A percentile compares a stretch with the other conserved stretches of the same genome.
These are phyloP conservation scores for Amphibalanus amphitrite DNA, from an alignment of 1,140 invertebrate genomes.

Conservation along the genomic window DNA sequence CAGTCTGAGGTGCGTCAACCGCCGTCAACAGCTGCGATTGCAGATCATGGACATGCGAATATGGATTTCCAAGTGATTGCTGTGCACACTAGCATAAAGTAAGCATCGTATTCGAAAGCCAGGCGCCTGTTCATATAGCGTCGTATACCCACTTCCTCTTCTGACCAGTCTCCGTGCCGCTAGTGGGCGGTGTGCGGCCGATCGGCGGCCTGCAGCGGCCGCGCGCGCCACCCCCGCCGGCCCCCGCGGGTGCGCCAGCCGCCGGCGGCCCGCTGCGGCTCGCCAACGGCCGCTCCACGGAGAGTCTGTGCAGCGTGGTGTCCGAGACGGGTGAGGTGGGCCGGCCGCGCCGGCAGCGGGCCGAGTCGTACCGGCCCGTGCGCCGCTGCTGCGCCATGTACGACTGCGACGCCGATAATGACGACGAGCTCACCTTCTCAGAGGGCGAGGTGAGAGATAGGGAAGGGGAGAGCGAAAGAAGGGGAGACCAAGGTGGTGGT, in stretches of 20 bases:
- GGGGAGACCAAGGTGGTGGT: no score
- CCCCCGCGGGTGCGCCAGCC: slow-evolving; percentile 26
- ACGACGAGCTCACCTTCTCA: slow-evolving; percentile 87
- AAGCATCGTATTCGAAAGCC: no score
- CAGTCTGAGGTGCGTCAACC: no score
- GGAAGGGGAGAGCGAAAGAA: no score
- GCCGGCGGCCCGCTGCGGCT: slow-evolving; percentile 20
- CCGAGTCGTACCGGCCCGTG: slow-evolving; percentile 18
- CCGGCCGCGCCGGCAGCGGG: slow-evolving; percentile 34
- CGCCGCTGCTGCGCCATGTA: slow-evolving; percentile 78
- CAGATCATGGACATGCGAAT: no score
- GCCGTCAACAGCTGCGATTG: no score
- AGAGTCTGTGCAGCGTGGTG: slow-evolving; percentile 47
- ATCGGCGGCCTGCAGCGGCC: slow-evolving; percentile 6
- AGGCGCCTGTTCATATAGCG: no score
- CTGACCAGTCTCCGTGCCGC: no score
- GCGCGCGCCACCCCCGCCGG: slow-evolving; percentile 18
- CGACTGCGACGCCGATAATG: slow-evolving; percentile 89
- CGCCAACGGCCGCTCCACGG: slow-evolving; percentile 50
- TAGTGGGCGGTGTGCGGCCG: no score
- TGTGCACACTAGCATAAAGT: no score
- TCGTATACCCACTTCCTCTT: no score
- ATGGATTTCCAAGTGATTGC: no score
- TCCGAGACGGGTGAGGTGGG: slow-evolving; percentile 35
- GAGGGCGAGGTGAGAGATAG: slow-evolving; percentile 68